phyloP scores from a whole-genome alignment of 1,140 invertebrate genomes.

The Planococcus citri region DNA sequence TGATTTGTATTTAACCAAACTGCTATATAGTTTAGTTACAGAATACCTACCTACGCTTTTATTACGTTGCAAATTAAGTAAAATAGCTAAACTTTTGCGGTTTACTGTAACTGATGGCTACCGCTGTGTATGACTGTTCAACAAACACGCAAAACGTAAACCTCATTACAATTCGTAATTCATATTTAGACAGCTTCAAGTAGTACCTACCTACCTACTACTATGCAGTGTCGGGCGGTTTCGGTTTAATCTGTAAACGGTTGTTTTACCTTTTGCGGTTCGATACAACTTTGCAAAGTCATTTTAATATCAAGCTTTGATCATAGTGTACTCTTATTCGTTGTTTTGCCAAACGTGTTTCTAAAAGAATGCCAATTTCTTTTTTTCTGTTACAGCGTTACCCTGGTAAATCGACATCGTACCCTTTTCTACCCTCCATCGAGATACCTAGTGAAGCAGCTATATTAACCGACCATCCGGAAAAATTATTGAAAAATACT shows the following conservation, averaged over 20 bases:
- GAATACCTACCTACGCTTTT: too few relatives aligned
- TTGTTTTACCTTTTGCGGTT: background rate
- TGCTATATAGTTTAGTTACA: too few relatives aligned
- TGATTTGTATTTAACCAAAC: too few relatives aligned
- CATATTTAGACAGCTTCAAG: background rate
- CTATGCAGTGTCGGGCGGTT: too few relatives aligned
- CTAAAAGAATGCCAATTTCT: background rate
- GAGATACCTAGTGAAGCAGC: background rate
- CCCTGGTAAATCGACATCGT: background rate
- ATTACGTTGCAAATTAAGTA: background rate
- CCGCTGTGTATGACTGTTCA: background rate
- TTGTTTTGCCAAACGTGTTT: too few relatives aligned
- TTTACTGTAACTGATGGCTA: background rate
- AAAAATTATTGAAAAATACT: background rate
- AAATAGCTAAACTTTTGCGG: background rate
- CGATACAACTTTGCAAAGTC: background rate
- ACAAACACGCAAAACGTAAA: background rate
- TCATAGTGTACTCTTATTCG: too few relatives aligned
- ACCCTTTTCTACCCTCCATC: slow-evolving; percentile 1
- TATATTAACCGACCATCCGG: background rate
- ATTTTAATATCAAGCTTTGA: background rate
- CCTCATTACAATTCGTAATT: slow-evolving; percentile 3
- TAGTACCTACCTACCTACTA: too few relatives aligned
- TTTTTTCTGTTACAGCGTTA: background rate
- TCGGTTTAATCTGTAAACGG: background rate